Conservation (phyloP, 2,888 invertebrate genomes). For the Eristalinus aeneus region DNA sequence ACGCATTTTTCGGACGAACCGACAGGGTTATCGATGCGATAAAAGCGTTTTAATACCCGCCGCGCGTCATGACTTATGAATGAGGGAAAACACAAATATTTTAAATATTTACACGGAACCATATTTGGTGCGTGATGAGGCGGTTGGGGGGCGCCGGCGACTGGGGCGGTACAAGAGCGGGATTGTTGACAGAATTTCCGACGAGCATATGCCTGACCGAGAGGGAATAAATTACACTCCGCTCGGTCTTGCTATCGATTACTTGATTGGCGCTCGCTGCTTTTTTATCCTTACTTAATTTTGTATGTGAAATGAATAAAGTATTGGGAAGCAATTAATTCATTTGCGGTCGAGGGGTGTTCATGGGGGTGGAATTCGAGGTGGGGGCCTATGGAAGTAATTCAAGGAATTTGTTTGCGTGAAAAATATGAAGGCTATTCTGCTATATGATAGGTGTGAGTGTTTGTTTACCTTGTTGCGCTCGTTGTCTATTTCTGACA, state of each 20-base stretch:
- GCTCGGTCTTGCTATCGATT: conserved; percentile 15
- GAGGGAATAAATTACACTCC: conserved; percentile 35
- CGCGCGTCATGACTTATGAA: conserved; percentile 54
- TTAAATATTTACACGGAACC: conserved; percentile 60
- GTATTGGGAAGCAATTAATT: conserved; percentile 59
- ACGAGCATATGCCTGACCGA: background rate
- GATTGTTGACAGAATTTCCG: background rate
- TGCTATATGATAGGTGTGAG: too few species aligned
- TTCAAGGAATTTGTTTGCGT: too few species aligned
- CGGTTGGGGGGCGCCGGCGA: background rate
- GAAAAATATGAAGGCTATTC: too few species aligned
- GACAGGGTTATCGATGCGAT: conserved; percentile 59
- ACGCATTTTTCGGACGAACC: conserved; percentile 9
- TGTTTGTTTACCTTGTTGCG: too few species aligned
- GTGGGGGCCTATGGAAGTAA: background rate
- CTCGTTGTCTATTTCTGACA: too few species aligned
- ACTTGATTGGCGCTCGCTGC: background rate
- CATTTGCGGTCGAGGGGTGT: conserved; percentile 48
- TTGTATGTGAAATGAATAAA: background rate
- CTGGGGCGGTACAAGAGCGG: background rate
- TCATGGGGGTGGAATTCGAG: conserved; percentile 18
- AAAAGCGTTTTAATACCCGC: conserved; percentile 48
- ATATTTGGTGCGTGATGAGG: background rate
- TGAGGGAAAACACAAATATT: conserved; percentile 44
- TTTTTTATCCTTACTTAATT: background rate